Evolutionary conservation across 2,113 vertebrate genomes (phyloP), one percentile per base, ranked within the genome.

Genomic region (Pongo pygmaeus): DNA sequence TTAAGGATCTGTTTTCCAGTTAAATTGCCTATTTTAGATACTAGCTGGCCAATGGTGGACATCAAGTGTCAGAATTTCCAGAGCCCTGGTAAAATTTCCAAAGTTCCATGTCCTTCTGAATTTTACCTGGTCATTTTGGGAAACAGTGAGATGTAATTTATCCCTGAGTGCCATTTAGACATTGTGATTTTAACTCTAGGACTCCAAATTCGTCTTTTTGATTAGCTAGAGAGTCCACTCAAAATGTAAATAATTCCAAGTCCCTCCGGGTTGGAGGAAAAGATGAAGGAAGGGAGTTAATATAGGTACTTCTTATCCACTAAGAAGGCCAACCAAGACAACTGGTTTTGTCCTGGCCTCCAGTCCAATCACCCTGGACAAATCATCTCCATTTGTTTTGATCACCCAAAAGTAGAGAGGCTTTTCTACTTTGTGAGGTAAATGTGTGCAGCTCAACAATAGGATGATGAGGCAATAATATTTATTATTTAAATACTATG

Each of bases 401-500:
- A 48, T 81, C 2, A 16, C 9, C 22, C 18, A 25, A 85, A 94
- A 64, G 23, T n/a, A 79, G 13, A 93, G 9, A 86, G 0, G 5
- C 16, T 35, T 12, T 85, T 92, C 46, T 50, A 43, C 59, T 77
- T 77, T 52, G 3, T 43, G 30, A 91, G 22, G 23, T 55, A 35
- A 93, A 25, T 9, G 1, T 38, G 25, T n/a, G 35, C 70, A 40
- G 30, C 10, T 84, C 81, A 94, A 40, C 16, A 22, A 8, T 46
- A 35, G 2, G 35, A 46, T 55, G 91, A 69, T 25, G 50, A 94
- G 16, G 64, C 6, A 22, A 67, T 70, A 46, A 22, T 88, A 43
- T 89, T 89, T 94, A 48, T 67, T 86, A 46, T 80, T 84, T 95
- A 59, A 93, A 92, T 64, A 69, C 52, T 57, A 64, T 13, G 27